Conservation (phyloP, 2,797 vertebrate species). For the Lepilemur ruficaudatus region DNA sequence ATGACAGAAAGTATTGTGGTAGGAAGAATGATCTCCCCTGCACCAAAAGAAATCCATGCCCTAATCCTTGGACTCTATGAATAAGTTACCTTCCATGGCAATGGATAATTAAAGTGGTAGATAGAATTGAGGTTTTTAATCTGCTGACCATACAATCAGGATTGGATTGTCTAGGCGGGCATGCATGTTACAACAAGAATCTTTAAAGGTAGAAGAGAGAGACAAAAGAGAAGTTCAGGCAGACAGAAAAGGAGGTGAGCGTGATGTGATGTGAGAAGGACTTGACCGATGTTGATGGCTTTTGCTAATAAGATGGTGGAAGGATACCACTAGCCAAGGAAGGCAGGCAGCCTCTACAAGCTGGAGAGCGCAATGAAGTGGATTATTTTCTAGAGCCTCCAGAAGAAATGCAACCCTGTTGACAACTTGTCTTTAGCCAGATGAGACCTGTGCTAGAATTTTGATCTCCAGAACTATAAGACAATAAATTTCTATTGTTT, state of each 20-base stretch:
- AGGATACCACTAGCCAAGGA: not conserved
- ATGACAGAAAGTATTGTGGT: not conserved
- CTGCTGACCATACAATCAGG: not conserved
- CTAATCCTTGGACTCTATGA: not conserved
- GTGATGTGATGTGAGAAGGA: not conserved
- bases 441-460: not conserved
- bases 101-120: not conserved
- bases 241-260: not conserved
- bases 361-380: not conserved
- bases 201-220: not conserved
- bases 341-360: not conserved
- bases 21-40: not conserved
- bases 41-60: too few relatives aligned
- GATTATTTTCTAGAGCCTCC: not conserved
- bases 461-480: not conserved
- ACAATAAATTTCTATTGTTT: not conserved
- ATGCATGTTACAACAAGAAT: not conserved
- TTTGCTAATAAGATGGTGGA: not conserved
- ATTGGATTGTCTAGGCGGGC: not conserved
- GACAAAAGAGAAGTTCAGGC: not conserved
- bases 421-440: not conserved
- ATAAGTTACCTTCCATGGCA: not conserved
- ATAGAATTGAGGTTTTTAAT: not conserved
- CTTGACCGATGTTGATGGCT: not conserved
- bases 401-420: not conserved